These are phyloP conservation scores for Pristis pectinata DNA, from an alignment of 2,797 vertebrate species.

Conservation along the genomic window DNA sequence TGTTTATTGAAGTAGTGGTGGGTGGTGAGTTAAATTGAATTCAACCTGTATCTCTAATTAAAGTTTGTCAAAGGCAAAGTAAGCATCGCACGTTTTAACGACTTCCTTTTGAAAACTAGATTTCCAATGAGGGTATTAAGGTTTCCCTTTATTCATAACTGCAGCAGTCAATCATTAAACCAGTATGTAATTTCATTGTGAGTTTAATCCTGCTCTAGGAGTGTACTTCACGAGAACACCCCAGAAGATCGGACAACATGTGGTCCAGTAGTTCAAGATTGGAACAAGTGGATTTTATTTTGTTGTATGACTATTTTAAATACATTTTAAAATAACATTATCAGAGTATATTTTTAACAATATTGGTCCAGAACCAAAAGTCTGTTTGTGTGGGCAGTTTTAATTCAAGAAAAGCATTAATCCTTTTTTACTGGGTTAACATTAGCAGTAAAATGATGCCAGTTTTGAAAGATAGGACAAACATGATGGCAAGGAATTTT, in stretches of 20 bases:
- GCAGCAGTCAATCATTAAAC: conserved; percentile 12
- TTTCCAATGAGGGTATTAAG: neutral
- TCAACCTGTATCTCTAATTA: neutral
- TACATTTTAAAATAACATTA: neutral
- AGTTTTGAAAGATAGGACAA: neutral
- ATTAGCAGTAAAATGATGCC: neutral
- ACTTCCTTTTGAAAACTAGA: conserved; percentile 13
- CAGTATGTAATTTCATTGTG: neutral
- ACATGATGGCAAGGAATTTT: neutral
- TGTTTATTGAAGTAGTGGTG: neutral
- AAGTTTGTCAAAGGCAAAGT: neutral
- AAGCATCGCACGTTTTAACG: neutral
- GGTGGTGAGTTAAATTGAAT: conserved; percentile 26
- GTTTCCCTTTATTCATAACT: neutral
- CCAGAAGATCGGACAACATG: neutral
- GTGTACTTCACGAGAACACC: neutral
- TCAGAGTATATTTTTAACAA: neutral
- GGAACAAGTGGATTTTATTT: neutral
- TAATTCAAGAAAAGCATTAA: neutral
- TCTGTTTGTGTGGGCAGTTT: neutral
- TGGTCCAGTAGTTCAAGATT: neutral
- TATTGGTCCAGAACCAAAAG: neutral
- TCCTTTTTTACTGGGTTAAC: neutral
- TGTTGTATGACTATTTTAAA: neutral
- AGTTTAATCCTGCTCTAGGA: neutral